Evolutionary conservation across 1,140 invertebrate species (phyloP).

Genomic region (Spodoptera litura): DNA sequence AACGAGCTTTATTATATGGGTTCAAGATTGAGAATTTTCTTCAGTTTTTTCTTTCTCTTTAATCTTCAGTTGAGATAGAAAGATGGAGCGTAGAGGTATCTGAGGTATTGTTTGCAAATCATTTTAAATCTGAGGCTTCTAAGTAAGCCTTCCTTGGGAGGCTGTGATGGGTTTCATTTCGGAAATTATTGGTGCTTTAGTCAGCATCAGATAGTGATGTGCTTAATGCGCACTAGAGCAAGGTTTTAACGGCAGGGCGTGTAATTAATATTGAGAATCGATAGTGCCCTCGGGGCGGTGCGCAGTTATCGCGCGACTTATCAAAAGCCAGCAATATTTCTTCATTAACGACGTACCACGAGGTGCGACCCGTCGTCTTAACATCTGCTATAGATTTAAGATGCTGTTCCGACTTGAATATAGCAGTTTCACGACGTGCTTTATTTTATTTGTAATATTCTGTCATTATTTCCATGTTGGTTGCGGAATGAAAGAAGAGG

Average conservation of each 20-base stretch:
- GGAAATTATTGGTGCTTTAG: slow-evolving; percentile 34
- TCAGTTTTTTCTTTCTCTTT: slow-evolving; percentile 33
- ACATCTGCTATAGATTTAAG: slow-evolving; percentile 55
- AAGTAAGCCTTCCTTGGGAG: slow-evolving; percentile 42
- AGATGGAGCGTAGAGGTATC: slow-evolving; percentile 52
- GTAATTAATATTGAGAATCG: slow-evolving; percentile 73
- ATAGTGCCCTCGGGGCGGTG: slow-evolving; percentile 62
- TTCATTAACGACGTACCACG: slow-evolving; percentile 80
- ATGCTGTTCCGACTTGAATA: slow-evolving; percentile 30
- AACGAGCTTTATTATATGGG: slow-evolving; percentile 57
- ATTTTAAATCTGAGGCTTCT: slow-evolving; percentile 54
- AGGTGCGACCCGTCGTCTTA: slow-evolving; percentile 65
- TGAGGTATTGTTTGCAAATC: slow-evolving; percentile 61
- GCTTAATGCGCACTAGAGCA: slow-evolving; percentile 54
- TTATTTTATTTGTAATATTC: slow-evolving; percentile 28
- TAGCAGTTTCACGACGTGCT: slow-evolving; percentile 24
- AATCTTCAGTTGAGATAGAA: slow-evolving; percentile 36
- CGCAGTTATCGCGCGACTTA: slow-evolving; percentile 74
- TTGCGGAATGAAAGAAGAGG: slow-evolving; percentile 13
- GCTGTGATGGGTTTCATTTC: slow-evolving; percentile 43
- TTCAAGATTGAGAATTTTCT: slow-evolving; percentile 46
- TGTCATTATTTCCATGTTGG: slow-evolving; percentile 14
- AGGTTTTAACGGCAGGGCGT: slow-evolving; percentile 41
- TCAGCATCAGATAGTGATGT: slow-evolving; percentile 59
- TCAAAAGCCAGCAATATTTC: slow-evolving; percentile 82